Percentiles rank a stretch among this genome's conserved stretches.
Evolutionary conservation across 2,113 vertebrate genomes (phyloP).

Genomic region (Chinchilla lanigera): DNA sequence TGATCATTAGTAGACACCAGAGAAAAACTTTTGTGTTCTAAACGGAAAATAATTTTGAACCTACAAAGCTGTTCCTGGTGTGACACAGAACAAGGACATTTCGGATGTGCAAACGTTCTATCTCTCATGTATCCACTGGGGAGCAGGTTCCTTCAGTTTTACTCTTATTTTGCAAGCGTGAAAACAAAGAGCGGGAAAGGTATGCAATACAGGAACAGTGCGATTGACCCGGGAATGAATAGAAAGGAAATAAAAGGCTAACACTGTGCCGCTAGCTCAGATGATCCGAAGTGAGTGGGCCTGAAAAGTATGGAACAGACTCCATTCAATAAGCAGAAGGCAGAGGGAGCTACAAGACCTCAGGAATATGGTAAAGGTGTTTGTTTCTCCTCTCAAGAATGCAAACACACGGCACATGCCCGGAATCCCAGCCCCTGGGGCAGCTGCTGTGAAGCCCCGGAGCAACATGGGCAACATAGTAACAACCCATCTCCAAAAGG

Average conservation of each 20-base stretch:
- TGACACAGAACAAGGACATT: not conserved
- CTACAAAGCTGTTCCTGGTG: not conserved
- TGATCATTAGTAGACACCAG: not conserved
- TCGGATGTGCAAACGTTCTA: not conserved
- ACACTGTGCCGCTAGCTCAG: not conserved
- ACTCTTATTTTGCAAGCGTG: not conserved
- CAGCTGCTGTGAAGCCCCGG: not conserved
- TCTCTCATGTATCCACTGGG: not conserved
- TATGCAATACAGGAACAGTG: not conserved
- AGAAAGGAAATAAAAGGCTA: not conserved
- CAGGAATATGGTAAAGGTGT: not conserved
- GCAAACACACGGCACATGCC: not conserved
- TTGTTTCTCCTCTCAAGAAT: not conserved
- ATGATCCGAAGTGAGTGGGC: not conserved
- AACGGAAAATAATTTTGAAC: not conserved
- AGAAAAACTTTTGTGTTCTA: not conserved
- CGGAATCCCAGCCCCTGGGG: not conserved
- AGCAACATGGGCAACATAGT: not conserved
- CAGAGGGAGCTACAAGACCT: not conserved
- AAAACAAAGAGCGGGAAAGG: not conserved
- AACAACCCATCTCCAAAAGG: not conserved
- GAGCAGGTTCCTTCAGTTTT: not conserved
- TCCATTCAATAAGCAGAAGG: not conserved
- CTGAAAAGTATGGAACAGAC: not conserved
- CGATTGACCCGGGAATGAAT: not conserved